phyloP scores from a whole-genome alignment of 1,140 invertebrate species.

The Holotrichia oblita region DNA sequence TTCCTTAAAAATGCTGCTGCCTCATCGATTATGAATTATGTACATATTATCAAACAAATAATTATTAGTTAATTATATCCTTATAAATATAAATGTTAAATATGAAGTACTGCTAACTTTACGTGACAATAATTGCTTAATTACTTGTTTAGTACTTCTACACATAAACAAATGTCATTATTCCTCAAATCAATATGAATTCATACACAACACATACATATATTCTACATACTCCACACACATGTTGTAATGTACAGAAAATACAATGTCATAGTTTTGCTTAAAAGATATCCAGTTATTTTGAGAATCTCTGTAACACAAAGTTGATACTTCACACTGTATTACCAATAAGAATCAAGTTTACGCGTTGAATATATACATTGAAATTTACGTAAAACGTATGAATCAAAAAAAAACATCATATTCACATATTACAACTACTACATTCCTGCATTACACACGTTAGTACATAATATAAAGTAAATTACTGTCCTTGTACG shows the following conservation, averaged over 20 bases:
- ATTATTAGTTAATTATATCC: background rate
- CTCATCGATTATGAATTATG: background rate
- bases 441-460: constrained; percentile 11
- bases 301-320: background rate
- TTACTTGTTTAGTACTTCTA: background rate
- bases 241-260: background rate
- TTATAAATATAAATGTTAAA: background rate
- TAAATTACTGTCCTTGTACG: constrained; percentile 28
- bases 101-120: background rate
- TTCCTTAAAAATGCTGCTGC: background rate
- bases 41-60: background rate
- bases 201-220: no score
- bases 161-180: constrained; percentile 12
- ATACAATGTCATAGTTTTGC: constrained; percentile 3
- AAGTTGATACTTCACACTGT: constrained; percentile 1
- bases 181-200: constrained; percentile 27
- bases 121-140: background rate
- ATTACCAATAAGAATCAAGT: background rate
- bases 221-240: constrained; percentile 5
- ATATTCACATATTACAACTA: constrained; percentile 17
- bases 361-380: background rate
- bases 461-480: constrained; percentile 8
- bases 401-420: constrained; percentile 10
- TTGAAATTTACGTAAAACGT: constrained; percentile 7
- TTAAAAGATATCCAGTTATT: constrained; percentile 8